Conservation (phyloP, 2,113 vertebrate genomes). For the Perccottus glenii region DNA sequence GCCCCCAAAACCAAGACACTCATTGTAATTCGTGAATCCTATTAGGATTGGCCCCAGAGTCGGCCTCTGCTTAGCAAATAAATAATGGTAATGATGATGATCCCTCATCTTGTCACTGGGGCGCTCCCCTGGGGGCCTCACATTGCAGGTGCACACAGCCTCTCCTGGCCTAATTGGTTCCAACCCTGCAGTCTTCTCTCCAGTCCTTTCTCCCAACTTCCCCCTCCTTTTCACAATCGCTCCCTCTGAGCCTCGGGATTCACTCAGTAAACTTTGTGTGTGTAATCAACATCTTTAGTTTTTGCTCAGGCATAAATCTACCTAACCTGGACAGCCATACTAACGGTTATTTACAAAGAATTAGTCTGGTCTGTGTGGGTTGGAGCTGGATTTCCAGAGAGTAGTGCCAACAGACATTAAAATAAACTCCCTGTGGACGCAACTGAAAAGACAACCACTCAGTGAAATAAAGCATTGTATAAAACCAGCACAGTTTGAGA, state of each 20-base stretch:
- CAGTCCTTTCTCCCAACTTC: constrained; percentile 56
- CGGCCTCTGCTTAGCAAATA: constrained; percentile 83
- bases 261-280: constrained; percentile 42
- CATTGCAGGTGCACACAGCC: constrained; percentile 69
- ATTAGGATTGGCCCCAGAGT: constrained; percentile 80
- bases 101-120: constrained; percentile 82
- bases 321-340: background rate
- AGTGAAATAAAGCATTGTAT: no score
- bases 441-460: no score
- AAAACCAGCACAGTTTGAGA: no score
- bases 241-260: constrained; percentile 26
- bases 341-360: background rate
- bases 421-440: no score
- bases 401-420: background rate
- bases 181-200: constrained; percentile 77
- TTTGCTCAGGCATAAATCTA: constrained; percentile 26
- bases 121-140: constrained; percentile 68
- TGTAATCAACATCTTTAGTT: constrained; percentile 47
- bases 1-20: constrained; percentile 59
- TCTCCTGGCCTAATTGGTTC: constrained; percentile 80
- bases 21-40: constrained; percentile 79
- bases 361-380: background rate
- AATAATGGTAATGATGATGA: constrained; percentile 87
- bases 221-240: background rate
- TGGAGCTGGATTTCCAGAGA: background rate